phyloP scores from a whole-genome alignment of 2,797 vertebrate genomes.

The Lophotriccus pileatus region DNA sequence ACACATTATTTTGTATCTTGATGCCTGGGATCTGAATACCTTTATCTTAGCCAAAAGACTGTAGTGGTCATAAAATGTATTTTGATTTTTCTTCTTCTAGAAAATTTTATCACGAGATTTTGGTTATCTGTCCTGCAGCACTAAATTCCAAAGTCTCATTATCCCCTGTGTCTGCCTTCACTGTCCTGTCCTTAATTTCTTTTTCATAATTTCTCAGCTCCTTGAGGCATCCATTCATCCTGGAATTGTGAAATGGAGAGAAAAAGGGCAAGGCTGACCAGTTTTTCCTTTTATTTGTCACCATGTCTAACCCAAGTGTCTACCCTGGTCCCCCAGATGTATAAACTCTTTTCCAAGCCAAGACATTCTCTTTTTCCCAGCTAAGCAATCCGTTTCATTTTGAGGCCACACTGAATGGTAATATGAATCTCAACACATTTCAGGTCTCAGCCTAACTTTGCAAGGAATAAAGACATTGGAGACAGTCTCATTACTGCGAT shows the following conservation, averaged over 20 bases:
- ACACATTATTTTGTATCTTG: slow-evolving; percentile 21
- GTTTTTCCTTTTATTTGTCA: slow-evolving; percentile 32
- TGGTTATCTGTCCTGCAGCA: background rate
- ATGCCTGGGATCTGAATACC: background rate
- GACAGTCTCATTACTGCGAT: fast-evolving
- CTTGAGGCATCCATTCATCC: background rate
- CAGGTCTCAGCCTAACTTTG: background rate
- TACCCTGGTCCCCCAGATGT: background rate
- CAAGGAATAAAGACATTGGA: background rate
- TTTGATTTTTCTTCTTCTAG: background rate
- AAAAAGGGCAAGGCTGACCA: background rate
- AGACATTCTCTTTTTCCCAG: slow-evolving; percentile 12
- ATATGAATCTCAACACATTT: background rate
- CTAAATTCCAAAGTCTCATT: slow-evolving; percentile 26
- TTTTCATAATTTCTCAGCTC: background rate
- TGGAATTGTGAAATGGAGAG: background rate
- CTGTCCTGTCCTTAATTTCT: background rate
- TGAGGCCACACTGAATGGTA: background rate
- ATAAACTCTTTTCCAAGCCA: background rate
- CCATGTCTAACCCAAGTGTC: background rate
- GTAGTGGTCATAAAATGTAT: background rate
- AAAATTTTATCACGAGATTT: background rate
- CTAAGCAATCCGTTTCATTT: background rate
- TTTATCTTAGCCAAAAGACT: slow-evolving; percentile 47
- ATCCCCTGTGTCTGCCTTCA: background rate